Base-by-base conservation (phyloP, 2,797 vertebrate genomes). In the Anguilla megastoma region DNA sequence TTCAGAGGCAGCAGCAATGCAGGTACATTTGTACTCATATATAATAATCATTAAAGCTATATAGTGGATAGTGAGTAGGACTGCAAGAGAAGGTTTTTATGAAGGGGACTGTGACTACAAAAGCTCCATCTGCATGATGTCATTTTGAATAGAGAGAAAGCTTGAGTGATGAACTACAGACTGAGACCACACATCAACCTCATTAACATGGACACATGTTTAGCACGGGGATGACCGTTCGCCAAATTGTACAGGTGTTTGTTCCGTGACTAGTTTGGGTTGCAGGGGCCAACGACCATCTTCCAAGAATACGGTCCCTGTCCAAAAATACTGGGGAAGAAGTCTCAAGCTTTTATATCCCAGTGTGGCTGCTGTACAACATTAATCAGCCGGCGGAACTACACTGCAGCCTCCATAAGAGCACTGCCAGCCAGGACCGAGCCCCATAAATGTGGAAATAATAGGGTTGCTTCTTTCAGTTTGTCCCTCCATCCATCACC, bases 401-500 rank as follows among this genome's bases (percentile, higher is more conserved):
- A 83, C 80, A 83, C 18, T 2, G 5, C 21, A 52, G 80, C 45
- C 50, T 27, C 80, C 45, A 27, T 52, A 9, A 48, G 41, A 52
- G 41, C 10, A 21, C 14, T 36, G 41, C 48, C 54, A 14, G 30
- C 66, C 56, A 45, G 21, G 71, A 48, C 41, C 12, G 30, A n/a
- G 60, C 36, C 84, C 30, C 58, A 48, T 21, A 41, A 50, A 86
- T 45, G 33, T 41, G 74, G 33, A 45, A 79, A 45, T 79, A 79
- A 79, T 36, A 79, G 54, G 83, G 83, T 16, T 56, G 45, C 84
- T 85, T 58, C 33, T 85, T 33, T 58, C 84, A 63, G 30, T 86
- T 69, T 45, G 41, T 60, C 79, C 27, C 6, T 80, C 74, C 74
- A 87, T 82, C 76, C 74, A 87, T 87, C 86, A 87, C 54, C 30